Percentiles rank a stretch among this genome's conserved stretches.
Conservation (phyloP, 2,797 vertebrate species). For the Spinus pinus region DNA sequence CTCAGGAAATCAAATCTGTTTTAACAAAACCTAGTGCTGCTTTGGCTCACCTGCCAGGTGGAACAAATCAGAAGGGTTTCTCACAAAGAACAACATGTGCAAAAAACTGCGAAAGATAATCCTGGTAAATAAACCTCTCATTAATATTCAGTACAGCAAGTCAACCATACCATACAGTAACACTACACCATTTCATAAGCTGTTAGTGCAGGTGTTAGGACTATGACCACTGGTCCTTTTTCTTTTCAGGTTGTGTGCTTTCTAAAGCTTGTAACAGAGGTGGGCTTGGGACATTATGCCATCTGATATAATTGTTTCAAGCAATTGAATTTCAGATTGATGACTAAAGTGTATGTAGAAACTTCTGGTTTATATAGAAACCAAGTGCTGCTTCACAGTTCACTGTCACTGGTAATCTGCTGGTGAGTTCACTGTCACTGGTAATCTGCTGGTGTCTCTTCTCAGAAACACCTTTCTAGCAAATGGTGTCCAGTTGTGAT, state of each 20-base stretch:
- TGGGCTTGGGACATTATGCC: neutral
- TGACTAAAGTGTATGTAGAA: neutral
- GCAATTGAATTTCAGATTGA: neutral
- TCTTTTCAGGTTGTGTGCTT: neutral
- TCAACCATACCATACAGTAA: neutral
- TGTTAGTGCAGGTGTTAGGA: neutral
- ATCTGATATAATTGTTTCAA: neutral
- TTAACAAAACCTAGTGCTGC: neutral
- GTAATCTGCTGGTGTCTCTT: neutral
- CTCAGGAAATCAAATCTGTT: neutral
- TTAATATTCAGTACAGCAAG: neutral
- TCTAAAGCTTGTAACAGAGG: neutral
- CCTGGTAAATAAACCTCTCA: slow-evolving; percentile 27
- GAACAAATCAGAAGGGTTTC: neutral
- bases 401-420: neutral
- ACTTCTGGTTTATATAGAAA: neutral
- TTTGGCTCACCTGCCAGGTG: neutral
- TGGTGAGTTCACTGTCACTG: neutral
- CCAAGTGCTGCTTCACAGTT: neutral
- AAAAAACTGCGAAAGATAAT: slow-evolving; percentile 8
- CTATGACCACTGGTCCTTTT: neutral
- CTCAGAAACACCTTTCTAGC: neutral
- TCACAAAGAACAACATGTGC: neutral
- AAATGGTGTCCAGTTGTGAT: neutral
- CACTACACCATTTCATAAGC: neutral